Evolutionary conservation across 30 jellyfish, hydroid and myxozoan genomes (phyloP).

Genomic region (Hydractinia symbiolongicarpus): DNA sequence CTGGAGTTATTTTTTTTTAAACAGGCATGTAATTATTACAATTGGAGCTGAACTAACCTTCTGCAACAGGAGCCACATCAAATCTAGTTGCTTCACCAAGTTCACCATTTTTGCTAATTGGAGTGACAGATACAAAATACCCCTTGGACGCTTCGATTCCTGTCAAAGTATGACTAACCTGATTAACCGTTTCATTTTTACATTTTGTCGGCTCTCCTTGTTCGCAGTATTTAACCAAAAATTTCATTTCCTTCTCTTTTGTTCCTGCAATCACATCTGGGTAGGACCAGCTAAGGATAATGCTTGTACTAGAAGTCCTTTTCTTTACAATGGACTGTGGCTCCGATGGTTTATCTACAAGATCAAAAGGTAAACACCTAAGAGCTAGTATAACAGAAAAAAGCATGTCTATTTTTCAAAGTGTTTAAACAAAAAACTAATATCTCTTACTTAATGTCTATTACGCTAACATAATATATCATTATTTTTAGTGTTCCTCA

Average conservation of each 20-base stretch:
- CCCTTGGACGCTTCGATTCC: not conserved
- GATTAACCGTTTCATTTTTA: not conserved
- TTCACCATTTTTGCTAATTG: not conserved
- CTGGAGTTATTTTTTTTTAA: no score
- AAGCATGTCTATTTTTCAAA: not conserved
- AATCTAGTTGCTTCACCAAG: not conserved
- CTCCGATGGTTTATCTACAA: no score
- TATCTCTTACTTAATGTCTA: no score
- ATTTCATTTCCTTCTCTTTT: not conserved
- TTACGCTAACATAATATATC: no score
- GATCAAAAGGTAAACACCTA: no score
- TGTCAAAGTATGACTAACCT: not conserved
- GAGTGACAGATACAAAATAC: not conserved
- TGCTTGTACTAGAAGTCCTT: not conserved
- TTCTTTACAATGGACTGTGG: no score
- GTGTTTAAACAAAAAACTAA: no score
- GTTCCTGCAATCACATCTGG: slow-evolving; percentile 11
- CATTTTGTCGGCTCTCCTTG: not conserved
- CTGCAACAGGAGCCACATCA: no score
- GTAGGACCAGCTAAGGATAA: not conserved
- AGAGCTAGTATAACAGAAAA: not conserved
- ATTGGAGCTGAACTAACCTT: no score
- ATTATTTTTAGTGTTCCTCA: no score
- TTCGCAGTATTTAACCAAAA: slow-evolving; percentile 3
- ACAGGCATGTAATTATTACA: no score